Base-by-base conservation (phyloP, 2,113 vertebrate genomes). In the Camelus bactrianus region DNA sequence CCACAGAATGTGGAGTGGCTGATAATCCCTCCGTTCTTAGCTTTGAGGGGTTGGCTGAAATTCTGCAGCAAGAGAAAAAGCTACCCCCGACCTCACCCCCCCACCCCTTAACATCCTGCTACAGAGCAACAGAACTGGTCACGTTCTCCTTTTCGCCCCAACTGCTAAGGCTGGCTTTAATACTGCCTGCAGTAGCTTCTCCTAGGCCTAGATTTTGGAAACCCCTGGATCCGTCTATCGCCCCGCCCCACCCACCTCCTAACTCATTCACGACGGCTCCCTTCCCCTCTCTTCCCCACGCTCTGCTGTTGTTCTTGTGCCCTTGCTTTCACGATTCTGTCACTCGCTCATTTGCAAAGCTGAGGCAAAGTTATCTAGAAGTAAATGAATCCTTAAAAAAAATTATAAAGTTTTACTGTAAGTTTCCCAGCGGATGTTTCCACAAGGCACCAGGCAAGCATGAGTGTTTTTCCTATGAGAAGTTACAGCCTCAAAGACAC, bases 281-380 rank as follows among this genome's bases (percentile, higher is more conserved):
- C n/a, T 28, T 26, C 50, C 64, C 60, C 69, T 72, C 38, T 30
- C 52, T 28, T 8, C 6, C 13, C 13, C 24, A 2, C 28, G 19
- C 24, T 58, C 58, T 50, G 26, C 77, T 60, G 54, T 30, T n/a
- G 4, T 42, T 46, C 48, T 73, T 83, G 22, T 35, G n/a, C 52
- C 48, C 42, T 56, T 30, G 19, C 72, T 85, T 48, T 64, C 28
- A 42, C 19, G 22, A 72, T 52, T 70, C n/a, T 38, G 24, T 50
- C 48, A 22, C 35, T 84, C 67, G 30, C 46, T 70, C 88, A 67
- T 17, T 75, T 76, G 54, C 48, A 81, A 70, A 60, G 17, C 56
- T 75, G 38, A 95, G 17, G 48, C 38, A 16, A 32, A 70, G 35
- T 52, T 76, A 69, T 65, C 54, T 89, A 46, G 60, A 75, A 85